Conservation (phyloP, 2,113 vertebrate species). For the Ariopsis seemanni region DNA sequence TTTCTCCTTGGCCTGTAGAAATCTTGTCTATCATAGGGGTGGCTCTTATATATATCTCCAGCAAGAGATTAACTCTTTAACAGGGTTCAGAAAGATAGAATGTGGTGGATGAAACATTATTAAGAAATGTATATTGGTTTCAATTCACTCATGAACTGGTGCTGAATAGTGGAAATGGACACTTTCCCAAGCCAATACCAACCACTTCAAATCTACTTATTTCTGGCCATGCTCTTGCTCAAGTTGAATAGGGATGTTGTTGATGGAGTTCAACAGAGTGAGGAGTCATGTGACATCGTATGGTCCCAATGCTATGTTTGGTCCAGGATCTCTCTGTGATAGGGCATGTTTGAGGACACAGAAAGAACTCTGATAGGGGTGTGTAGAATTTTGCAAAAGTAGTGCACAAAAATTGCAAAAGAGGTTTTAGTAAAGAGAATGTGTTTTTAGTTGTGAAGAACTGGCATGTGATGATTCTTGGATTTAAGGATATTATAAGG, state of each 20-base stretch:
- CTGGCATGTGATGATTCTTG: background rate
- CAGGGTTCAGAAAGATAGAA: background rate
- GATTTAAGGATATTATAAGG: background rate
- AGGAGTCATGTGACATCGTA: background rate
- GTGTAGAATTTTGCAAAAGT: background rate
- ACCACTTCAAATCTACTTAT: background rate
- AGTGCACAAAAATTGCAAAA: background rate
- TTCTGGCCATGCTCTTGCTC: background rate
- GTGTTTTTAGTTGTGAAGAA: background rate
- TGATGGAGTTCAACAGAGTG: background rate
- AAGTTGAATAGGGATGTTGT: background rate
- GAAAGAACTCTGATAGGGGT: background rate
- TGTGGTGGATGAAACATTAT: background rate
- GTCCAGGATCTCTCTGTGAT: background rate
- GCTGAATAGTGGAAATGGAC: background rate
- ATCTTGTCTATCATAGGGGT: background rate
- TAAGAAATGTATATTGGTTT: background rate
- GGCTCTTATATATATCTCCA: background rate
- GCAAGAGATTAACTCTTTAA: background rate
- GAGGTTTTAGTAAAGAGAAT: background rate
- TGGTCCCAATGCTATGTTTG: background rate
- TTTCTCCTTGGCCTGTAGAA: background rate
- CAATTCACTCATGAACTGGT: background rate
- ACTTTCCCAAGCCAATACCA: background rate
- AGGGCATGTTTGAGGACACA: background rate